phyloP scores from a whole-genome alignment of 2,888 invertebrate species.

The Girardia tigrina region DNA sequence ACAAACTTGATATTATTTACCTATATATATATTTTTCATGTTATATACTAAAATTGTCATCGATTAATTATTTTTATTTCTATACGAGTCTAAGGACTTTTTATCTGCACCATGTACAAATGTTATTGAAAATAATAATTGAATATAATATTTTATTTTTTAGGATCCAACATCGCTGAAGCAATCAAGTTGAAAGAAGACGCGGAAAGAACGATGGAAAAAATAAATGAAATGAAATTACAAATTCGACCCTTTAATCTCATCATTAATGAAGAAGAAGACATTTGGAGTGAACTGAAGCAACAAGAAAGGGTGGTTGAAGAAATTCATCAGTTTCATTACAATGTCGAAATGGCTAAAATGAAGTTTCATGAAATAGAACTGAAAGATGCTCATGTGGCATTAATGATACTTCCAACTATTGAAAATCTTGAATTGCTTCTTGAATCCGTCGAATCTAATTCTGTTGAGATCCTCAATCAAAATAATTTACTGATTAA shows the following conservation, averaged over 20 bases:
- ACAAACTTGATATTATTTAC: no score
- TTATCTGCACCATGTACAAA: no score
- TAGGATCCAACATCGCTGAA: neutral
- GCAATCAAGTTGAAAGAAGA: neutral
- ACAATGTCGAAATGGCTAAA: neutral
- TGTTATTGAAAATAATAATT: no score
- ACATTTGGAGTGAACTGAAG: neutral
- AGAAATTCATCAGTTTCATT: neutral
- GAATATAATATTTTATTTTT: no score
- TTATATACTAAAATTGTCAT: no score
- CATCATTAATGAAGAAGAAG: neutral
- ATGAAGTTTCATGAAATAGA: neutral
- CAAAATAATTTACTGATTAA: neutral
- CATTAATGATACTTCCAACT: neutral
- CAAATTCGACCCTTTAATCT: neutral
- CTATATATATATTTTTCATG: no score
- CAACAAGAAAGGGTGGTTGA: constrained; percentile 2
- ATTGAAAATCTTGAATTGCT: neutral
- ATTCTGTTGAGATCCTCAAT: neutral
- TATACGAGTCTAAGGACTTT: no score
- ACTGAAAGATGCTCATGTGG: constrained; percentile 2
- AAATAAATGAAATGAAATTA: neutral
- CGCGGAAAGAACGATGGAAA: neutral
- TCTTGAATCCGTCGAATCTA: neutral
- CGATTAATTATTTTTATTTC: no score